phyloP scores from a whole-genome alignment of 2,888 invertebrate genomes.

The Arenicola marina region DNA sequence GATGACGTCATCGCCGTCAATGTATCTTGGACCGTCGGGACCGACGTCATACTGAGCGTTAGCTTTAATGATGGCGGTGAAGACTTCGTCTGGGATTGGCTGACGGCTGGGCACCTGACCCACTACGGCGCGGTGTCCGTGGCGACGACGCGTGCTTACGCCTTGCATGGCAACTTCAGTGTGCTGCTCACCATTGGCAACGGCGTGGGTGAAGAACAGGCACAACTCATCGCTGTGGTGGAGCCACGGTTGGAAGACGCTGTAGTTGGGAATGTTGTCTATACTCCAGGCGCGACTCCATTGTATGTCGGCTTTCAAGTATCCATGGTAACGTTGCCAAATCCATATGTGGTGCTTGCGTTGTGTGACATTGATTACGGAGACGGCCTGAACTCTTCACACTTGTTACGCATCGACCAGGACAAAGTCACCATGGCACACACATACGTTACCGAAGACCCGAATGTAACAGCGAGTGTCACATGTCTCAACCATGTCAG shows the following conservation, averaged over 20 bases:
- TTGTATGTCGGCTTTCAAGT: neutral
- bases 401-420: neutral
- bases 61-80: neutral
- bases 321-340: too few relatives aligned
- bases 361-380: neutral
- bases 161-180: neutral
- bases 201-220: neutral
- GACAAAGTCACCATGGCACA: neutral
- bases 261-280: neutral
- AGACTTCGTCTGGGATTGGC: neutral
- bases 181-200: neutral
- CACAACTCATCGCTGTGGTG: neutral
- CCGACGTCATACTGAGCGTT: neutral
- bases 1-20: too few relatives aligned
- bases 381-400: neutral
- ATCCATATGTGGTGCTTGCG: neutral
- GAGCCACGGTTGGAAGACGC: neutral
- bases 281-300: neutral
- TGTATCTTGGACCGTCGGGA: neutral
- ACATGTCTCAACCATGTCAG: neutral
- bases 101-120: neutral
- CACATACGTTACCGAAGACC: neutral
- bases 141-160: neutral
- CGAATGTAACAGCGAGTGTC: neutral
- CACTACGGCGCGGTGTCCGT: neutral